Conservation (phyloP, 2,113 vertebrate species). For the Neofelis nebulosa region DNA sequence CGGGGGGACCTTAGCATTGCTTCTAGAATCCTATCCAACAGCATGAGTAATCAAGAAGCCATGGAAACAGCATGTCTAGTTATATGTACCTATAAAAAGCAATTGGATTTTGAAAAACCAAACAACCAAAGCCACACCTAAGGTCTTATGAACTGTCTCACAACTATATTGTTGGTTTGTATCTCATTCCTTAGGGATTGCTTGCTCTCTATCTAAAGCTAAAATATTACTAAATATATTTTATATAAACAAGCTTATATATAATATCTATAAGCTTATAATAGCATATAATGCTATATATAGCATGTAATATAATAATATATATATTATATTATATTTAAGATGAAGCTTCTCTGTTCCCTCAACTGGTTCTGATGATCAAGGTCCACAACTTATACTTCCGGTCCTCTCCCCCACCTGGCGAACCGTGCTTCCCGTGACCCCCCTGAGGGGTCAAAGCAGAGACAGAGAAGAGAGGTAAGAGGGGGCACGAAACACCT, state of each 20-base stretch:
- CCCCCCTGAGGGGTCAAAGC: background rate
- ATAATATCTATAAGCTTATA: too few relatives aligned
- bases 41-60: constrained; percentile 15
- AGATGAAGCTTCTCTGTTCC: background rate
- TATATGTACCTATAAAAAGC: background rate
- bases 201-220: background rate
- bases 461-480: background rate
- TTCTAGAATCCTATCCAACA: constrained; percentile 8
- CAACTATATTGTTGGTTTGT: background rate
- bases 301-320: background rate
- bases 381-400: background rate
- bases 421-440: background rate
- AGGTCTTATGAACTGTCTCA: background rate
- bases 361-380: background rate
- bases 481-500: background rate
- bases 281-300: too few relatives aligned
- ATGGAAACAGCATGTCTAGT: background rate
- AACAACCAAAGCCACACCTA: background rate
- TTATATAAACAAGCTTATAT: background rate
- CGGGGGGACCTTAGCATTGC: background rate
- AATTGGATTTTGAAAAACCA: constrained; percentile 40
- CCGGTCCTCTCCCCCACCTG: background rate
- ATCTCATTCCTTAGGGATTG: background rate
- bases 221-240: background rate
- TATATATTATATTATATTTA: background rate